Conservation (phyloP, 1,140 invertebrate species). For the Aradophagus sp. region DNA sequence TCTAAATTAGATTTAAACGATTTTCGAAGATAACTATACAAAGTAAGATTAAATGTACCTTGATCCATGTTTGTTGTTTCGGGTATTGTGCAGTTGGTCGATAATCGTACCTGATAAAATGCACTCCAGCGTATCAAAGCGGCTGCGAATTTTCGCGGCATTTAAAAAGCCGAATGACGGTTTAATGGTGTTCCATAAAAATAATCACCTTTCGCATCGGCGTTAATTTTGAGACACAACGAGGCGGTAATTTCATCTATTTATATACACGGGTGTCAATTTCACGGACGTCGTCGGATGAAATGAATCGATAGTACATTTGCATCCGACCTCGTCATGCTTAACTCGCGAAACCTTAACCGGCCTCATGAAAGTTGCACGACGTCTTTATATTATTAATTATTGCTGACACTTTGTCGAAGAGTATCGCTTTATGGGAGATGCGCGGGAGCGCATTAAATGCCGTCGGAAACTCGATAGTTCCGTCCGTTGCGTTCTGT, state of each 20-base stretch:
- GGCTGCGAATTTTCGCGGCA: conserved; percentile 6
- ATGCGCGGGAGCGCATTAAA: conserved; percentile 4
- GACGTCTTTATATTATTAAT: conserved; percentile 58
- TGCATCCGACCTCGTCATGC: conserved; percentile 56
- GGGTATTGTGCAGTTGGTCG: no score
- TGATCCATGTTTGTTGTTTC: no score
- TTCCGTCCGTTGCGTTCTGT: conserved; percentile 7
- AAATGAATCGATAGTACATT: conserved; percentile 61
- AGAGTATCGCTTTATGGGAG: conserved; percentile 31
- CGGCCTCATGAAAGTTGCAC: conserved; percentile 42
- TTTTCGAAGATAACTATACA: no score
- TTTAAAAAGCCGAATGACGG: conserved; percentile 4
- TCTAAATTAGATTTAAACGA: no score
- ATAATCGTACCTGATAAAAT: no score
- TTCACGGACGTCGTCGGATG: conserved; percentile 48
- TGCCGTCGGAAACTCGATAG: conserved; percentile 28
- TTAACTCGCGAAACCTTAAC: conserved; percentile 50
- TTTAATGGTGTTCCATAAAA: conserved; percentile 27
- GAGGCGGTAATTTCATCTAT: conserved; percentile 43
- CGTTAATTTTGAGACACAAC: conserved; percentile 7
- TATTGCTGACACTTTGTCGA: conserved; percentile 49
- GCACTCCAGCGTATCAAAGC: no score
- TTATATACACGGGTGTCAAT: conserved; percentile 55
- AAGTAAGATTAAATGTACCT: no score
- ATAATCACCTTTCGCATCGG: conserved; percentile 13